These are phyloP conservation scores for Dasysyrphus albostriatus DNA, from an alignment of 2,888 invertebrate genomes.

Conservation along the genomic window DNA sequence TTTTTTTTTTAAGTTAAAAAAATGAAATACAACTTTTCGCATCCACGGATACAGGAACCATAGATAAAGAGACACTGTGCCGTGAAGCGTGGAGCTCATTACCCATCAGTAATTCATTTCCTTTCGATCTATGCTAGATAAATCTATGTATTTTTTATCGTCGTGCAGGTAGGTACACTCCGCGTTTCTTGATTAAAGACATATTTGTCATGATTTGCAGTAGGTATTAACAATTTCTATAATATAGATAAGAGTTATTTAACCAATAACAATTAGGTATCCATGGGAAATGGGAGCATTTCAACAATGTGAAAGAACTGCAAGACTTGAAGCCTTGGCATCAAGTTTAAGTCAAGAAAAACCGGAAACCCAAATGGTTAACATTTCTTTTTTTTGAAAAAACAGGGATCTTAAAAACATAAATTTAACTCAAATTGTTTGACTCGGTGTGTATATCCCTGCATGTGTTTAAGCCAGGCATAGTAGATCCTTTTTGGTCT, in stretches of 20 bases:
- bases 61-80: conserved; percentile 66
- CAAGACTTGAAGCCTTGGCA: no score
- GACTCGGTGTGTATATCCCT: not conserved
- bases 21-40: conserved; percentile 71
- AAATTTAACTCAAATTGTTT: not conserved
- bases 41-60: conserved; percentile 59
- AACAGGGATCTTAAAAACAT: no score
- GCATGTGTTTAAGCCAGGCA: not conserved
- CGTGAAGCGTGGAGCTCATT: conserved; percentile 70
- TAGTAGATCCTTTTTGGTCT: conserved; percentile 39
- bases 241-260: not conserved
- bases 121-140: conserved; percentile 55
- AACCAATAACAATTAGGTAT: no score
- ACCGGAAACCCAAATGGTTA: no score
- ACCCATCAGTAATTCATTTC: conserved; percentile 74
- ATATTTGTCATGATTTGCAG: not conserved
- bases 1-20: conserved; percentile 36
- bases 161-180: conserved; percentile 7
- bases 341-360: no score
- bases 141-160: not conserved
- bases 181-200: not conserved
- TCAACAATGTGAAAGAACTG: not conserved
- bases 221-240: not conserved
- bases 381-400: no score
- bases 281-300: no score